Percentiles rank a stretch among this genome's conserved stretches.
Evolutionary conservation across 2,797 vertebrate genomes (phyloP).

Genomic region (Linurgus olivaceus): DNA sequence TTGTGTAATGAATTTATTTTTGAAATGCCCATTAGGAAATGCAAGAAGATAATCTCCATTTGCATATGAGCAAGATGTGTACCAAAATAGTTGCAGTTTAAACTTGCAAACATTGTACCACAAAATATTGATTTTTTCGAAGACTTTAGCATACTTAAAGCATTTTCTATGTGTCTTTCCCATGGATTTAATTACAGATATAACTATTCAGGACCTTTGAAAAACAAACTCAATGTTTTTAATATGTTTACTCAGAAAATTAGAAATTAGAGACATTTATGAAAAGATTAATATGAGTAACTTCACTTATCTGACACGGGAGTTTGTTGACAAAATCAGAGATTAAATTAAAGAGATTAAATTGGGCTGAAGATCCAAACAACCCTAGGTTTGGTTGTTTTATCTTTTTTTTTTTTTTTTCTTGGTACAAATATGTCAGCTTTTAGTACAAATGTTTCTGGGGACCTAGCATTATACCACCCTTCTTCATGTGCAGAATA

Average conservation of each 20-base stretch:
- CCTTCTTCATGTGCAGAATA: neutral
- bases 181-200: neutral
- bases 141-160: neutral
- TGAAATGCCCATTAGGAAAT: neutral
- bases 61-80: neutral
- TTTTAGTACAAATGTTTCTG: neutral
- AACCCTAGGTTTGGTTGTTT: no score
- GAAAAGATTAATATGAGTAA: neutral
- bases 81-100: neutral
- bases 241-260: neutral
- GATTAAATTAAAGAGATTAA: neutral
- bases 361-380: neutral
- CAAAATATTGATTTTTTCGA: neutral
- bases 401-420: fast-evolving
- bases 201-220: neutral
- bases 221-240: neutral
- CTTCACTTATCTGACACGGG: neutral
- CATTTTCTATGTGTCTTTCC: neutral
- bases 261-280: neutral
- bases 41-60: neutral
- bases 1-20: neutral
- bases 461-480: neutral
- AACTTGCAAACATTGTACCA: neutral
- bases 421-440: fast-evolving
- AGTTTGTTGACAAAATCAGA: neutral